phyloP scores from a whole-genome alignment of 2,888 invertebrate species.

The Ichneumon xanthorius region DNA sequence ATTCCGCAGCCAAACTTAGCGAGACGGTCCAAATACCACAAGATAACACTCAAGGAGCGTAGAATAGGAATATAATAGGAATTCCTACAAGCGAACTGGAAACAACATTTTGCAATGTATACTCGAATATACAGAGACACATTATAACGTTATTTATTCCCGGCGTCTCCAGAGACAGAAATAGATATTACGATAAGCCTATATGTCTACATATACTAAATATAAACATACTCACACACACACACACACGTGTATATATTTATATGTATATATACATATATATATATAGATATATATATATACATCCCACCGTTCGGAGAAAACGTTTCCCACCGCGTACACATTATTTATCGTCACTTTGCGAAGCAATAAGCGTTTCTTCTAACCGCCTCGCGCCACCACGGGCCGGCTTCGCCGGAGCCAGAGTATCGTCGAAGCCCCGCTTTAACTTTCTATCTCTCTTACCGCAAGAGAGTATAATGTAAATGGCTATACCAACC shows the following conservation, averaged over 20 bases:
- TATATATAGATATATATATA: constrained; percentile 16
- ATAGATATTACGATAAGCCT: constrained; percentile 12
- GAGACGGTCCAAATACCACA: not conserved
- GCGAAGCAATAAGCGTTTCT: constrained; percentile 70
- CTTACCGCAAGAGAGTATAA: constrained; percentile 61
- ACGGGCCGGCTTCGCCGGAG: constrained; percentile 37
- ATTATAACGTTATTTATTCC: constrained; percentile 6
- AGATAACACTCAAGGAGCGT: not conserved
- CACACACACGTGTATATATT: not conserved
- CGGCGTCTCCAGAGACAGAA: not conserved
- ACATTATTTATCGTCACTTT: constrained; percentile 72
- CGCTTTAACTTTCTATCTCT: constrained; percentile 45
- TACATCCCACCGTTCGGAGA: constrained; percentile 14
- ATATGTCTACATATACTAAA: not conserved
- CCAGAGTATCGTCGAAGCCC: constrained; percentile 40
- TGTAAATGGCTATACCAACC: constrained; percentile 64
- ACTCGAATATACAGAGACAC: constrained; percentile 2
- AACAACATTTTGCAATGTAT: not conserved
- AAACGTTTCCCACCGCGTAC: constrained; percentile 56
- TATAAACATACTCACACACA: not conserved
- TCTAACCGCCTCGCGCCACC: constrained; percentile 55
- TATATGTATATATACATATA: not conserved
- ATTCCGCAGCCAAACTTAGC: not conserved
- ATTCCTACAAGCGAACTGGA: not conserved
- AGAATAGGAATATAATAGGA: not conserved